Evolutionary conservation across 2,888 invertebrate genomes (phyloP).

Genomic region (Pachymerium ferrugineum): DNA sequence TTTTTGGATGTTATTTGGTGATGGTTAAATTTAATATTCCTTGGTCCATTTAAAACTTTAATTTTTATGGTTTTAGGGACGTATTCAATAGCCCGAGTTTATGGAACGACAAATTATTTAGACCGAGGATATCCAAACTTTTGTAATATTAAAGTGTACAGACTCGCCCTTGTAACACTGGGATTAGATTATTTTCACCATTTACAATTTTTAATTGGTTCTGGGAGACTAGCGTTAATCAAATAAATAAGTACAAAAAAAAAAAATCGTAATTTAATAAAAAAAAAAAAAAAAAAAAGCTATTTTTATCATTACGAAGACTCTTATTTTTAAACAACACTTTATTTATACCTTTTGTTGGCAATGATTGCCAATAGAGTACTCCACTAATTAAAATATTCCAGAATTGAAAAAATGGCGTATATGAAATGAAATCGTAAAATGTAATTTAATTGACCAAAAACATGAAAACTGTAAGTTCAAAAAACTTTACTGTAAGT

Average conservation of each 20-base stretch:
- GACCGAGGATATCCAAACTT: not conserved
- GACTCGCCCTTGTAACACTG: not conserved
- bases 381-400: too few species aligned
- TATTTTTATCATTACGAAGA: too few species aligned
- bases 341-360: too few species aligned
- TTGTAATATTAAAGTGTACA: slow-evolving; percentile 2
- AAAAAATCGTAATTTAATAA: too few species aligned
- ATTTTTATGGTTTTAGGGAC: not conserved
- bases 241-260: slow-evolving; percentile 1
- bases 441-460: too few species aligned
- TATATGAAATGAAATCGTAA: too few species aligned
- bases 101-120: not conserved
- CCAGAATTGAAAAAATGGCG: too few species aligned
- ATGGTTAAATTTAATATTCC: not conserved
- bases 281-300: too few species aligned
- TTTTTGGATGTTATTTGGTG: not conserved
- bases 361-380: too few species aligned
- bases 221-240: slow-evolving; percentile 9
- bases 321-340: too few species aligned
- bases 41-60: not conserved
- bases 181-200: not conserved
- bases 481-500: too few species aligned
- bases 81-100: not conserved
- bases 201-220: not conserved
- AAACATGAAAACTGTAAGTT: too few species aligned